Base-by-base conservation (phyloP, 2,888 invertebrate genomes). In the Agrochola macilenta region DNA sequence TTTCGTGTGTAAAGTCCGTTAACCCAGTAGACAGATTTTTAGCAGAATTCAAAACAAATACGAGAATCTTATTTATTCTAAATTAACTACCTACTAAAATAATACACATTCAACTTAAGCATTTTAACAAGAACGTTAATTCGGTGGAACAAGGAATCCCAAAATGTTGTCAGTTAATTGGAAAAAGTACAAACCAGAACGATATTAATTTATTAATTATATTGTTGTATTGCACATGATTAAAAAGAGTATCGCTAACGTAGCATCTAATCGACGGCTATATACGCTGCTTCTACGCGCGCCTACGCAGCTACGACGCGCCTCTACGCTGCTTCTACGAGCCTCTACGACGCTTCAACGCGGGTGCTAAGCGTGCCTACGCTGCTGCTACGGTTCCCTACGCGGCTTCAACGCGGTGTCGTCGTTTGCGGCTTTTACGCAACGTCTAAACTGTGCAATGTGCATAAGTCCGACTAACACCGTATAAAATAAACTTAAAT, bases 211-310 rank as follows among this genome's bases (percentile, higher is more conserved):
- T 14, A 26, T 23, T 17, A 39, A 81, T 14, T 20, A 54, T 39
- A 14, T 35, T 58, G 0, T 63, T 20, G 17, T 68, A 68, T n/a
- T 73, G 30, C 23, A 11, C 26, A 78, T 52, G 1, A 43, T 66
- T 20, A 11, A 58, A 58, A 68, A 52, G 5, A 26, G 35, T 14
- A 26, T 17, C 30, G 30, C n/a, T 49, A 39, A 46, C 73, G 39
- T 78, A 64, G 72, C 81, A 64, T 49, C n/a, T n/a, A 43, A 79
- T 23, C 9, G 5, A 43, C 73, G 49, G 30, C 52, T 79, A 23
- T 35, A 35, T 35, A 35, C 60, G 69, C 69, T 30, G 23, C 23
- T 54, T 35, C 30, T 61, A 74, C 12, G 26, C 30, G 39, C 14
- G 76, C 12, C 76, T 76, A 76, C 63, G 75, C 43, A 8, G 54